These are phyloP conservation scores for Caenorhabditis wallacei DNA, from an alignment of 2,888 invertebrate species.

Conservation along the genomic window DNA sequence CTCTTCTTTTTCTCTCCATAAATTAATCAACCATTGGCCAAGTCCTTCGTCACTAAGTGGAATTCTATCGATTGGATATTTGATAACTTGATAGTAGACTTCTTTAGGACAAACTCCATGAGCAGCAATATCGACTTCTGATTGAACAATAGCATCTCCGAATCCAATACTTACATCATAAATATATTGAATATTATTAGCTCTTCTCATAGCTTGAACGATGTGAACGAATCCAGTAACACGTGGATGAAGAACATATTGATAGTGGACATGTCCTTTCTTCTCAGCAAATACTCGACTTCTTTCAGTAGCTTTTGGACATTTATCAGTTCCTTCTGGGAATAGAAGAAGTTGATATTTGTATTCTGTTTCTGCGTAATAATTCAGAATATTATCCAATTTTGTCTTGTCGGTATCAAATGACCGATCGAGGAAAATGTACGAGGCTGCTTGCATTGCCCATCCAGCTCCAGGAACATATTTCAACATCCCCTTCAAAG, in stretches of 20 bases:
- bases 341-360: slow-evolving; percentile 88
- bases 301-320: slow-evolving; percentile 87
- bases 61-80: slow-evolving; percentile 77
- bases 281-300: slow-evolving; percentile 88
- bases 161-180: slow-evolving; percentile 91
- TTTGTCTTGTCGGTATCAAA: slow-evolving; percentile 90
- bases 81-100: slow-evolving; percentile 88
- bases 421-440: slow-evolving; percentile 90
- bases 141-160: slow-evolving; percentile 89
- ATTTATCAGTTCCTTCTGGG: slow-evolving; percentile 93
- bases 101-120: slow-evolving; percentile 88
- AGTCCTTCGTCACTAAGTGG: slow-evolving; percentile 80
- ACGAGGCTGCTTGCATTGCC: slow-evolving; percentile 92
- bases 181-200: slow-evolving; percentile 88
- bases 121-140: slow-evolving; percentile 88
- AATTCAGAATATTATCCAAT: slow-evolving; percentile 88
- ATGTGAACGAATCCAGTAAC: slow-evolving; percentile 88
- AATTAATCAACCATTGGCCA: slow-evolving; percentile 83
- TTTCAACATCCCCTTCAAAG: slow-evolving; percentile 87
- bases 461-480: slow-evolving; percentile 83
- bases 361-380: slow-evolving; percentile 88
- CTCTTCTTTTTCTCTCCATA: slow-evolving; percentile 84
- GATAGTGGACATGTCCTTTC: slow-evolving; percentile 86
- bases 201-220: slow-evolving; percentile 85
- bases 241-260: slow-evolving; percentile 91